Percentiles rank a stretch among this genome's conserved stretches.
phyloP scores from a whole-genome alignment of 64 coral and sea anemone species.

The Trachythela sp. region DNA sequence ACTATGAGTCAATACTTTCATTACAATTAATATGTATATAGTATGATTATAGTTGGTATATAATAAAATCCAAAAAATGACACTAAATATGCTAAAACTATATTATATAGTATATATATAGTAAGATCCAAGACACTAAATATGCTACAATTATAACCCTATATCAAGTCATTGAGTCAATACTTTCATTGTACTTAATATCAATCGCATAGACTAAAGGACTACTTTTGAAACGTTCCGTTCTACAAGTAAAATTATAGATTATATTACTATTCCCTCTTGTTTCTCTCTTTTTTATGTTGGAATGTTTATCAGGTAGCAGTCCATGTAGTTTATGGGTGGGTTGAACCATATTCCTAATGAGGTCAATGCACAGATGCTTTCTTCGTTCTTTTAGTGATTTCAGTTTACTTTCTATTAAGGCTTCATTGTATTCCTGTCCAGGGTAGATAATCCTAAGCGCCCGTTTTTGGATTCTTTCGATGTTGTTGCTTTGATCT shows the following conservation, averaged over 20 bases:
- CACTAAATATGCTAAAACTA: neutral
- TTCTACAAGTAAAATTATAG: constrained; percentile 37
- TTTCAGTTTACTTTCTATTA: constrained; percentile 30
- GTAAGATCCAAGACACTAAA: too few species aligned
- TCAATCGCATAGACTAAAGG: constrained; percentile 42
- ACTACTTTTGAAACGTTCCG: constrained; percentile 42
- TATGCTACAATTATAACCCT: too few species aligned
- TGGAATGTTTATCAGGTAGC: constrained; percentile 24
- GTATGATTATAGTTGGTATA: too few species aligned
- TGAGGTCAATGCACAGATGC: constrained; percentile 33
- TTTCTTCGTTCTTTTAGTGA: constrained; percentile 32
- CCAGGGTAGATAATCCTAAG: constrained; percentile 6
- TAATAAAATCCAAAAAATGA: too few species aligned
- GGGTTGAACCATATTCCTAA: constrained; percentile 30
- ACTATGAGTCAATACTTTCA: too few species aligned
- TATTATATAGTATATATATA: too few species aligned
- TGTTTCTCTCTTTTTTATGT: constrained; percentile 42
- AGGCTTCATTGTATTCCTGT: constrained; percentile 1
- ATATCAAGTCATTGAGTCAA: neutral
- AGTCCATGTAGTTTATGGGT: constrained; percentile 35
- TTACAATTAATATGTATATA: neutral
- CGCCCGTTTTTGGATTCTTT: constrained; percentile 4
- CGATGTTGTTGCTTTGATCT: constrained; percentile 33
- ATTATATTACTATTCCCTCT: constrained; percentile 31
- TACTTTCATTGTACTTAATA: constrained; percentile 41